These are phyloP conservation scores for Drosophila novamexicana DNA, from an alignment of 1,140 invertebrate species.

Conservation along the genomic window DNA sequence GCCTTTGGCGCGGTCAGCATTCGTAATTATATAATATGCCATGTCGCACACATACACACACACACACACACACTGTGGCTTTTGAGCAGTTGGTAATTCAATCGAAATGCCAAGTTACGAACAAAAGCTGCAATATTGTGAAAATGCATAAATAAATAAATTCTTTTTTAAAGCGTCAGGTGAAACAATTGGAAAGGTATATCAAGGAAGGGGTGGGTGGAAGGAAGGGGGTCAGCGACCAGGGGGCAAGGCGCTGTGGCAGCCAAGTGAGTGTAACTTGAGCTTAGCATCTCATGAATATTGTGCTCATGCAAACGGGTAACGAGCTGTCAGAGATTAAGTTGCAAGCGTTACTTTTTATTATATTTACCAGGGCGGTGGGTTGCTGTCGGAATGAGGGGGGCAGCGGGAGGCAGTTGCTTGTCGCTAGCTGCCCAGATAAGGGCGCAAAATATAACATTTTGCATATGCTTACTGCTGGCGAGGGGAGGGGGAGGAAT, in stretches of 20 bases:
- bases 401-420: slow-evolving; percentile 12
- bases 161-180: slow-evolving; percentile 47
- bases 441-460: slow-evolving; percentile 72
- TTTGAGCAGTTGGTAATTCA: slow-evolving; percentile 56
- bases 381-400: neutral
- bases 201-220: neutral
- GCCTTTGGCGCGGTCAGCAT: slow-evolving; percentile 61
- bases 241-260: neutral
- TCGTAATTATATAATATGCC: slow-evolving; percentile 71
- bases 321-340: slow-evolving; percentile 83
- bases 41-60: slow-evolving; percentile 11
- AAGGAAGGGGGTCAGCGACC: neutral
- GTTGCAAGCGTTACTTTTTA: slow-evolving; percentile 83
- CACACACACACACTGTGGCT: neutral
- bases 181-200: slow-evolving; percentile 48
- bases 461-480: slow-evolving; percentile 74
- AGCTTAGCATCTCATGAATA: slow-evolving; percentile 83
- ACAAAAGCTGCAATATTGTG: slow-evolving; percentile 52
- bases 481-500: neutral
- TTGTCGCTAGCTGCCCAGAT: slow-evolving; percentile 57
- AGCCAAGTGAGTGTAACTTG: slow-evolving; percentile 70
- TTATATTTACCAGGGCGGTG: slow-evolving; percentile 68
- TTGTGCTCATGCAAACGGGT: slow-evolving; percentile 82
- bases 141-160: slow-evolving; percentile 69
- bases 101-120: slow-evolving; percentile 74